phyloP scores from a whole-genome alignment of 2,797 vertebrate species.

The Microcaecilia unicolor region DNA sequence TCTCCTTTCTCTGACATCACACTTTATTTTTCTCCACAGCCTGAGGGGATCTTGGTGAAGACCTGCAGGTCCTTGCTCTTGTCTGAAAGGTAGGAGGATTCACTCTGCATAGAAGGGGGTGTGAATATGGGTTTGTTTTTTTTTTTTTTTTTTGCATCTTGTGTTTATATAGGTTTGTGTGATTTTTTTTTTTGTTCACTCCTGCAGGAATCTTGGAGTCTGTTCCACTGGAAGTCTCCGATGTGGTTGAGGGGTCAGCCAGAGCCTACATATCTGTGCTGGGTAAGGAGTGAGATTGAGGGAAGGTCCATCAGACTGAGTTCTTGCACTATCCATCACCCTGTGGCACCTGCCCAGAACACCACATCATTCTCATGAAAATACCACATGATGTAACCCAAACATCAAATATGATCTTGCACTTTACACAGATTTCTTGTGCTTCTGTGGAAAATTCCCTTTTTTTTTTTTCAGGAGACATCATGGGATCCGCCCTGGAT shows the following conservation, averaged over 20 bases:
- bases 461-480: constrained; percentile 72
- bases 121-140: no score
- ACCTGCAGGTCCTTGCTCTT: constrained; percentile 35
- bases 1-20: no score
- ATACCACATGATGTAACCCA: no score
- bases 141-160: background rate
- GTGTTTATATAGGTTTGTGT: background rate
- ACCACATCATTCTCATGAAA: no score
- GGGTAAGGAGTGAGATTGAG: no score
- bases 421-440: no score
- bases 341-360: background rate
- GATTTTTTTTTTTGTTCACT: background rate
- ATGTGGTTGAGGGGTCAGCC: constrained; percentile 36
- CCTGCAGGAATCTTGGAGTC: constrained; percentile 29
- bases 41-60: constrained; percentile 38
- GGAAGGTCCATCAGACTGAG: constrained; percentile 37
- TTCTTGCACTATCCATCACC: background rate
- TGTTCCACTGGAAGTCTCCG: constrained; percentile 34
- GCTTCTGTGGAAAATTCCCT: no score
- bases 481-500: constrained; percentile 69
- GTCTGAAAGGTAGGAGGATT: constrained; percentile 44
- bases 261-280: no score
- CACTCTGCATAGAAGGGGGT: no score
- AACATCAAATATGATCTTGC: no score
- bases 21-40: constrained; percentile 12